Percentiles rank a stretch among this genome's conserved stretches.
These are phyloP conservation scores for Muricea muricata DNA, from an alignment of 92 coral and sea anemone genomes.

Conservation along the genomic window DNA sequence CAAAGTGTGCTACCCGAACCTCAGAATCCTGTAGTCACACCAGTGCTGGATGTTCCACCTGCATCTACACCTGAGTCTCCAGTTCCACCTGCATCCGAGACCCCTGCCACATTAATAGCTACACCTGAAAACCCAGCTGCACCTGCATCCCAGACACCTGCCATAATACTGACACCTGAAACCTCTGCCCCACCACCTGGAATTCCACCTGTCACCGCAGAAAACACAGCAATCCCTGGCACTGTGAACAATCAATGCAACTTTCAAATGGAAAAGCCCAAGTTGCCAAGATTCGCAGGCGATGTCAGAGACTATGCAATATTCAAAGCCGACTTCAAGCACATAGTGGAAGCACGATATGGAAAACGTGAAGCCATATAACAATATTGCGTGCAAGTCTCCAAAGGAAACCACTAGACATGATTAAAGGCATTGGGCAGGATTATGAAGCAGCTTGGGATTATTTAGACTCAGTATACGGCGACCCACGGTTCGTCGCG, in stretches of 20 bases:
- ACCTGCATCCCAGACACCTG: too few species aligned
- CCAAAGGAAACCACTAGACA: slow-evolving; percentile 30
- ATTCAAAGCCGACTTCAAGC: slow-evolving; percentile 18
- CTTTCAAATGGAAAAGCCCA: slow-evolving; percentile 62
- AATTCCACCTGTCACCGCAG: too few species aligned
- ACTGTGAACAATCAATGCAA: slow-evolving; percentile 9
- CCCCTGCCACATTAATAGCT: too few species aligned
- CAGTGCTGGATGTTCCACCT: too few species aligned
- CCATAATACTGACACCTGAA: too few species aligned
- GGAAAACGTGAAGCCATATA: slow-evolving; percentile 35
- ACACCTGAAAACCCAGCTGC: too few species aligned
- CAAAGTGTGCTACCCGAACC: too few species aligned
- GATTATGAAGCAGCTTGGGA: slow-evolving; percentile 55
- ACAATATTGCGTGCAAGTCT: slow-evolving; percentile 5
- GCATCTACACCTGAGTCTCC: too few species aligned
- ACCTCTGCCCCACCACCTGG: too few species aligned
- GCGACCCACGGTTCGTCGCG: slow-evolving; percentile 16
- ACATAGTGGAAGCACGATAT: neutral
- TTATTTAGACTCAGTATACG: slow-evolving; percentile 44
- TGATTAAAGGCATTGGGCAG: slow-evolving; percentile 40
- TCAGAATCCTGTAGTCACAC: too few species aligned
- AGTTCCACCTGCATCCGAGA: too few species aligned
- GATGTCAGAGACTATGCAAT: slow-evolving; percentile 51
- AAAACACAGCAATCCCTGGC: too few species aligned
- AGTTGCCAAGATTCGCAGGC: slow-evolving; percentile 48